Conservation (phyloP, 2,113 vertebrate species). For the Hypanus sabinus region DNA sequence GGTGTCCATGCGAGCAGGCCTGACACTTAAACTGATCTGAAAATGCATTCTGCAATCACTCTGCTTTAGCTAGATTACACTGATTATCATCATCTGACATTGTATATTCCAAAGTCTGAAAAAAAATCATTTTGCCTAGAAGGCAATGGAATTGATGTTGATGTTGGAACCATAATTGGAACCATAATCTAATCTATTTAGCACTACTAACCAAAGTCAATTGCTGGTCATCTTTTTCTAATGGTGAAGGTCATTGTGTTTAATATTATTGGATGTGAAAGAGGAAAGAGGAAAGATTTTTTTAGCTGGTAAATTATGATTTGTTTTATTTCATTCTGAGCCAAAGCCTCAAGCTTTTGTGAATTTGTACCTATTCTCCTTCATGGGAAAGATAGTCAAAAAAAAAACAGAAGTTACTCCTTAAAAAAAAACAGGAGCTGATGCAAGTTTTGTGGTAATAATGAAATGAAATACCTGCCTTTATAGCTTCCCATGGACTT, state of each 20-base stretch:
- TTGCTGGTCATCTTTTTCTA: no score
- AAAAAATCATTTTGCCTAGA: no score
- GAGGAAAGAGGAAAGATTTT: neutral
- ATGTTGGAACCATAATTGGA: no score
- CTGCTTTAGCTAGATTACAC: neutral
- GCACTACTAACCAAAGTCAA: no score
- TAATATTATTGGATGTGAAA: no score
- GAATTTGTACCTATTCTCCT: neutral
- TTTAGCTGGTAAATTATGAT: neutral
- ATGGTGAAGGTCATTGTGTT: no score
- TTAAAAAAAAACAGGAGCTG: neutral
- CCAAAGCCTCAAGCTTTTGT: neutral
- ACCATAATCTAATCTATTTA: no score
- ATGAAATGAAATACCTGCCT: neutral
- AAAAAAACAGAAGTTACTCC: neutral
- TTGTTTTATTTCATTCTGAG: neutral
- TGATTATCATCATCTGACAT: neutral
- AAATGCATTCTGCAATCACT: neutral
- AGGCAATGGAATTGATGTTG: no score
- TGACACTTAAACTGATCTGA: no score
- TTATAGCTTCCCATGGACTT: neutral
- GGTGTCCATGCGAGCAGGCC: no score
- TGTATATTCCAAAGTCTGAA: neutral
- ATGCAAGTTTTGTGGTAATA: neutral
- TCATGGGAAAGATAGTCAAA: neutral